Evolutionary conservation across 2,888 invertebrate species (phyloP).

Genomic region (Salticus scenicus): DNA sequence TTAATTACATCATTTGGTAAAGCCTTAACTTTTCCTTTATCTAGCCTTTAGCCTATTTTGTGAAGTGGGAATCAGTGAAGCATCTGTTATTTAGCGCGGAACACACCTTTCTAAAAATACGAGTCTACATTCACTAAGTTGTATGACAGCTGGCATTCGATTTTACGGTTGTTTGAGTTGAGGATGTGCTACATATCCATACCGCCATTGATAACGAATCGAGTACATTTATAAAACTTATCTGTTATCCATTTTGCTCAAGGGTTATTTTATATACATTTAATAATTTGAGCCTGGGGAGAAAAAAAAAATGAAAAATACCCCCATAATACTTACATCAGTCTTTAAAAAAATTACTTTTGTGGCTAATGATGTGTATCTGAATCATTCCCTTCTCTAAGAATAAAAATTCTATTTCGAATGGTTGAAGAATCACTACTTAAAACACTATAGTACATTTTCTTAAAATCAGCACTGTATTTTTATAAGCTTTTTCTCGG

Average conservation of each 20-base stretch:
- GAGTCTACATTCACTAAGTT: constrained; percentile 38
- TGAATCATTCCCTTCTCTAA: too few relatives aligned
- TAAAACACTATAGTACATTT: too few relatives aligned
- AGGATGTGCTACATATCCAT: constrained; percentile 65
- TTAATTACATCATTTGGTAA: constrained; percentile 38
- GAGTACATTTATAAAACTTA: constrained; percentile 34
- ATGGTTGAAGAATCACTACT: too few relatives aligned
- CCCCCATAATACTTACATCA: too few relatives aligned
- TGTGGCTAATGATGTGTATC: too few relatives aligned
- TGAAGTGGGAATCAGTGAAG: constrained; percentile 43
- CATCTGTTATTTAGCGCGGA: constrained; percentile 62
- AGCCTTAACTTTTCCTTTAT: constrained; percentile 43
- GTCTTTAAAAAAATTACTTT: too few relatives aligned
- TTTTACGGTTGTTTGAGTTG: constrained; percentile 42
- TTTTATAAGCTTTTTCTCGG: too few relatives aligned
- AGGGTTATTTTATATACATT: not conserved
- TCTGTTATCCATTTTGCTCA: not conserved
- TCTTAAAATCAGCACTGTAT: too few relatives aligned
- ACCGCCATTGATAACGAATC: constrained; percentile 55
- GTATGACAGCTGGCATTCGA: constrained; percentile 48
- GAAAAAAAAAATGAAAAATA: too few relatives aligned
- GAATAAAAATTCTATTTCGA: too few relatives aligned
- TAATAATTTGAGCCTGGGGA: not conserved
- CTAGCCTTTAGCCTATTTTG: constrained; percentile 54
- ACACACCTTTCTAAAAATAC: constrained; percentile 66